These are phyloP conservation scores for Cephalopachus bancanus DNA, from an alignment of 2,797 vertebrate genomes.

Conservation along the genomic window DNA sequence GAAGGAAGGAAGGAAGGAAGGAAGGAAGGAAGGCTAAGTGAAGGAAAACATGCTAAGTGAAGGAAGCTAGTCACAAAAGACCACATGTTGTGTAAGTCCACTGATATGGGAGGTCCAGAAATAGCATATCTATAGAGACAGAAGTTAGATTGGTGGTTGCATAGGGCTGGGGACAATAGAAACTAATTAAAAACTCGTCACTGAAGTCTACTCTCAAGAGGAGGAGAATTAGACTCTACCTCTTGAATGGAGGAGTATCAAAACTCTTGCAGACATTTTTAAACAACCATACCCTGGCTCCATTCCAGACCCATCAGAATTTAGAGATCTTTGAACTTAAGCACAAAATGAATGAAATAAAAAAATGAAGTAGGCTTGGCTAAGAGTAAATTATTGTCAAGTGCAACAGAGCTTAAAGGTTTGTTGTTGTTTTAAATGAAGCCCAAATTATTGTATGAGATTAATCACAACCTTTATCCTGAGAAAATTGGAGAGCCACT, in stretches of 20 bases:
- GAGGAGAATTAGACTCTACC: neutral
- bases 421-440: neutral
- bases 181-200: neutral
- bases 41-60: neutral
- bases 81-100: neutral
- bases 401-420: neutral
- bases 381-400: neutral
- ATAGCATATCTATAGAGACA: neutral
- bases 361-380: neutral
- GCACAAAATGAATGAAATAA: neutral
- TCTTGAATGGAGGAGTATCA: neutral
- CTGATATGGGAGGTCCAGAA: neutral
- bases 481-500: neutral
- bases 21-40: no score
- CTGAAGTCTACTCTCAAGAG: neutral
- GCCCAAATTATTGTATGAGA: neutral
- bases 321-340: conserved; percentile 30
- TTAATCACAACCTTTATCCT: neutral
- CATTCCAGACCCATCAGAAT: neutral
- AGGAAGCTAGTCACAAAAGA: neutral
- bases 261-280: neutral
- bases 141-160: neutral
- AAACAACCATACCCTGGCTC: neutral
- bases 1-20: no score
- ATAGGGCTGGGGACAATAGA: neutral